Conservation (phyloP, 1,140 invertebrate species). For the Lordiphosa mommai region DNA sequence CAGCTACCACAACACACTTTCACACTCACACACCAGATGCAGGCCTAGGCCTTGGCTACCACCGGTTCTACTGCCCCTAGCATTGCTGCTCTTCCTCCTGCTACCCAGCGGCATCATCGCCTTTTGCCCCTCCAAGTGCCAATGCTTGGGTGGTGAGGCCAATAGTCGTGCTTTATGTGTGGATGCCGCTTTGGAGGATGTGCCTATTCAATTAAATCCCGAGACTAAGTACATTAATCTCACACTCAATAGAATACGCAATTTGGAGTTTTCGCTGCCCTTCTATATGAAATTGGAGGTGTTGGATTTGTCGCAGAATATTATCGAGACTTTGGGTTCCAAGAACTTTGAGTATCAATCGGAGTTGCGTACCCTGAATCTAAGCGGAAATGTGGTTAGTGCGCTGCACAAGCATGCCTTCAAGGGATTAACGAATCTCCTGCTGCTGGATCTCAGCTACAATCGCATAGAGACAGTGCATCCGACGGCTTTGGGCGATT, state of each 20-base stretch:
- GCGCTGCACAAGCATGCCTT: conserved; percentile 87
- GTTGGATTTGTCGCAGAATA: conserved; percentile 90
- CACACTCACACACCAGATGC: conserved; percentile 39
- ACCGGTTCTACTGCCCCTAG: conserved; percentile 6
- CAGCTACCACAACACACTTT: conserved; percentile 11
- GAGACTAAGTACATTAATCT: conserved; percentile 88
- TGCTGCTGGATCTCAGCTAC: conserved; percentile 86
- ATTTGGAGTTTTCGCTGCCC: conserved; percentile 86
- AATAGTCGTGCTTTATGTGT: conserved; percentile 87
- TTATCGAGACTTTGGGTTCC: conserved; percentile 87
- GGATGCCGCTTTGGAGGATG: conserved; percentile 88
- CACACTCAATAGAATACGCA: conserved; percentile 86
- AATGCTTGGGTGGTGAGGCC: conserved; percentile 85
- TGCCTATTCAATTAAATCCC: conserved; percentile 93
- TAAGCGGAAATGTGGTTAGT: conserved; percentile 87
- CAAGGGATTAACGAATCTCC: conserved; percentile 85
- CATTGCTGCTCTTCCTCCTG: conserved; percentile 35
- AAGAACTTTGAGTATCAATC: conserved; percentile 89
- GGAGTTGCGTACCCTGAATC: conserved; percentile 86
- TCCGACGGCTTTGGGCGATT: conserved; percentile 85
- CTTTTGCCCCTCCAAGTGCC: conserved; percentile 89
- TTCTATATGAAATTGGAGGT: conserved; percentile 89
- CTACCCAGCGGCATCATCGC: conserved; percentile 79
- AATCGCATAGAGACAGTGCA: conserved; percentile 89
- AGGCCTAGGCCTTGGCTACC: conserved; percentile 11